phyloP scores from a whole-genome alignment of 2,888 invertebrate species.

The Amphimallon solstitiale region DNA sequence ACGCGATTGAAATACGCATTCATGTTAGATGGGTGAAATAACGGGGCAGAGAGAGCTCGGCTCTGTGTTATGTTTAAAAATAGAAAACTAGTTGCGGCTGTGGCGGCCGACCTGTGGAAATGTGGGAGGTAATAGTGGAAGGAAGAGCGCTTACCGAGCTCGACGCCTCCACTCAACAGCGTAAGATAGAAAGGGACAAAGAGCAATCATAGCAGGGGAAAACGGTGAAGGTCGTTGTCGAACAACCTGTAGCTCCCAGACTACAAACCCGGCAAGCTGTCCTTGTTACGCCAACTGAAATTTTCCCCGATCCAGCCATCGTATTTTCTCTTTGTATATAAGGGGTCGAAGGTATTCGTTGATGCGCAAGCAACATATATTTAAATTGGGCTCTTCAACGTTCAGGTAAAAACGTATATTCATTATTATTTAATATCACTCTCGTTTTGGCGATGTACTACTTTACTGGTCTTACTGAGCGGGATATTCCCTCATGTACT shows the following conservation, averaged over 20 bases:
- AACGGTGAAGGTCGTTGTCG: constrained; percentile 26
- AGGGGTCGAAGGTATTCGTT: constrained; percentile 4
- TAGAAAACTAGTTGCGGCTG: constrained; percentile 18
- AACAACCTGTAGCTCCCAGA: constrained; percentile 33
- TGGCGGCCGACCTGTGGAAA: constrained; percentile 12
- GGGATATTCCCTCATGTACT: background rate
- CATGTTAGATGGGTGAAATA: too few relatives aligned
- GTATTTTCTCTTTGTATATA: background rate
- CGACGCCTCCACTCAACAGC: background rate
- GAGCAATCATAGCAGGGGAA: constrained; percentile 1
- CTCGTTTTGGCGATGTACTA: constrained; percentile 6
- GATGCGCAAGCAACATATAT: constrained; percentile 18
- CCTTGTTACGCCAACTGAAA: constrained; percentile 9
- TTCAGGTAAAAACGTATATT: constrained; percentile 20
- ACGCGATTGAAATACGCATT: background rate
- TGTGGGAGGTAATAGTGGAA: constrained; percentile 15
- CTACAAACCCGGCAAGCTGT: constrained; percentile 5
- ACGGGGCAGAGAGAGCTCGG: background rate
- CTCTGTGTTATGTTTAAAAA: constrained; percentile 20
- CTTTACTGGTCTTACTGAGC: background rate
- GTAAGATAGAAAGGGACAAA: constrained; percentile 1
- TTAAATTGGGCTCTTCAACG: constrained; percentile 26
- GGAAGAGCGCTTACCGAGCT: background rate
- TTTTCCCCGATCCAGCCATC: background rate
- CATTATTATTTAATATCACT: constrained; percentile 25